phyloP scores from a whole-genome alignment of 92 coral and sea anemone species.

The Parazoanthus atlanticus region DNA sequence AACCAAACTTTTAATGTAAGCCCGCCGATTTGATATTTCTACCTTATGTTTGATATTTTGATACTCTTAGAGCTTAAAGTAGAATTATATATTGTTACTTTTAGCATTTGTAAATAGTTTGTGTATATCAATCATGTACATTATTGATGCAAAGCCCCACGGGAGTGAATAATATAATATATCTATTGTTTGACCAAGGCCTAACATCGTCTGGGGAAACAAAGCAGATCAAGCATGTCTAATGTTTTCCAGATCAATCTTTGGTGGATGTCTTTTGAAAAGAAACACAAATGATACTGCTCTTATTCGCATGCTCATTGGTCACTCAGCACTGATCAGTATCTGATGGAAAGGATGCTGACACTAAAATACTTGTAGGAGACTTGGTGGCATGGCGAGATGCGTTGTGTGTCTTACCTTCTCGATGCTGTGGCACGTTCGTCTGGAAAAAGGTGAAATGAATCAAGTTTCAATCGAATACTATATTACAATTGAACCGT shows the following conservation, averaged over 20 bases:
- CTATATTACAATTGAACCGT: too few species aligned
- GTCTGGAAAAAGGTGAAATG: constrained; percentile 26
- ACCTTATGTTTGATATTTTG: too few species aligned
- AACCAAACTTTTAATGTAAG: too few species aligned
- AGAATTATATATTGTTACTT: too few species aligned
- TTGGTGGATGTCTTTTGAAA: neutral
- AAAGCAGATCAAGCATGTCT: neutral
- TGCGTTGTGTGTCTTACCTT: constrained; percentile 28
- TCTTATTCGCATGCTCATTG: neutral
- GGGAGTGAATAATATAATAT: neutral
- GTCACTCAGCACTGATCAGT: neutral
- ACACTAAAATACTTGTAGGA: neutral
- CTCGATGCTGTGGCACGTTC: constrained; percentile 43
- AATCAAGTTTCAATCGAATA: neutral
- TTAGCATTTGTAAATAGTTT: too few species aligned
- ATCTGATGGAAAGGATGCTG: too few species aligned
- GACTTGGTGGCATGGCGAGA: neutral
- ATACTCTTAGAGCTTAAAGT: too few species aligned
- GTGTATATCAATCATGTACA: too few species aligned
- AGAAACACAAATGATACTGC: neutral
- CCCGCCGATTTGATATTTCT: too few species aligned
- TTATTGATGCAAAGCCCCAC: too few species aligned
- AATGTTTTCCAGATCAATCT: constrained; percentile 10
- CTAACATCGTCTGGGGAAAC: neutral
- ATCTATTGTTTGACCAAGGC: neutral